Conservation (phyloP, 2,888 invertebrate genomes). For the Isotomurus palustris region DNA sequence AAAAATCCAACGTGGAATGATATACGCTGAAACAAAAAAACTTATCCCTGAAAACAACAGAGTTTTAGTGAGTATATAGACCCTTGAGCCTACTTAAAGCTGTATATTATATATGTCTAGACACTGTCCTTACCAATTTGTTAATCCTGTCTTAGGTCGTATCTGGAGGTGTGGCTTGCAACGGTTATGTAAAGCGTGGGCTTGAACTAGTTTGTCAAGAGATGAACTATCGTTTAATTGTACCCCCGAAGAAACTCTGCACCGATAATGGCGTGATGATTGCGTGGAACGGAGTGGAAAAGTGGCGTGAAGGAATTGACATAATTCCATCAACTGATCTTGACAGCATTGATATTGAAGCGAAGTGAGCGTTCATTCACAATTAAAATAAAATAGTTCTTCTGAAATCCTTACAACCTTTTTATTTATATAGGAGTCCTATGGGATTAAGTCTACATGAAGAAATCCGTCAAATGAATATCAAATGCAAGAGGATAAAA, state of each 20-base stretch:
- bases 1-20: slow-evolving; percentile 75
- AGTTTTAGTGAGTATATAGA: slow-evolving; percentile 30
- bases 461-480: slow-evolving; percentile 57
- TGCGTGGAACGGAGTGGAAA: slow-evolving; percentile 95
- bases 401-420: not conserved
- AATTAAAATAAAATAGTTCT: not conserved
- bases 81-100: not conserved
- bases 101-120: not conserved
- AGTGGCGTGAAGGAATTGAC: slow-evolving; percentile 56
- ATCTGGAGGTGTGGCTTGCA: slow-evolving; percentile 95
- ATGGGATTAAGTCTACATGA: slow-evolving; percentile 60
- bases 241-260: slow-evolving; percentile 80
- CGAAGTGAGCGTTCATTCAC: slow-evolving; percentile 50
- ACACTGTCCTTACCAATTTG: not conserved
- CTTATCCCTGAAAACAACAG: slow-evolving; percentile 56
- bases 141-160: slow-evolving; percentile 60
- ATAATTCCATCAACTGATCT: slow-evolving; percentile 53
- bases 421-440: slow-evolving; percentile 53
- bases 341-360: slow-evolving; percentile 59
- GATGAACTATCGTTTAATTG: slow-evolving; percentile 61
- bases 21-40: slow-evolving; percentile 61
- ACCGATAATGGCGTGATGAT: slow-evolving; percentile 99
- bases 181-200: slow-evolving; percentile 69
- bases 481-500: slow-evolving; percentile 56
- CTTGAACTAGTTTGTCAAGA: slow-evolving; percentile 64